A percentile compares a stretch with the other conserved stretches of the same genome.
These are phyloP conservation scores for Pachyuromys duprasi DNA, from an alignment of 2,797 vertebrate genomes.

Conservation along the genomic window DNA sequence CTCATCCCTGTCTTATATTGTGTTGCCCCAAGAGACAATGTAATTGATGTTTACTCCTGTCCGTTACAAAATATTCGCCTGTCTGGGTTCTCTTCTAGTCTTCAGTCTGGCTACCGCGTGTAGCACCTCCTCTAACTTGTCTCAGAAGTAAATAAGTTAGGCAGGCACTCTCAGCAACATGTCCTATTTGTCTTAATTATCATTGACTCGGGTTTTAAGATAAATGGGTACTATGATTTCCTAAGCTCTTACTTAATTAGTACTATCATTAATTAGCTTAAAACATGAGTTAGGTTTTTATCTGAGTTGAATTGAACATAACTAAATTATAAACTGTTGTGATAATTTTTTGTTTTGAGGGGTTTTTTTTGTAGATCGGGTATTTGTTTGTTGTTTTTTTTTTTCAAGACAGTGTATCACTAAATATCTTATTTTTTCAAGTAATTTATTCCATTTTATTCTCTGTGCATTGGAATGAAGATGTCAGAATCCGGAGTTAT, in stretches of 20 bases:
- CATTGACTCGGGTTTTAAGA: background rate
- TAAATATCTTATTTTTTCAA: background rate
- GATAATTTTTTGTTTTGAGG: background rate
- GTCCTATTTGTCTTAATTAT: background rate
- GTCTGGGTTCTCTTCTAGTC: background rate
- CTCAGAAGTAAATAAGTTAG: background rate
- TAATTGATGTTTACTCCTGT: background rate
- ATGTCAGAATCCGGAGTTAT: too few species aligned
- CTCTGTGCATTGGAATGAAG: too few species aligned
- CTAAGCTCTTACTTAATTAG: slow-evolving; percentile 18
- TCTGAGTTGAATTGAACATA: slow-evolving; percentile 28
- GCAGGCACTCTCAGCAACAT: background rate
- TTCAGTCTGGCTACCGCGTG: background rate
- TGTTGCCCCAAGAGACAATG: background rate
- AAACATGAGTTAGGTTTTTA: slow-evolving; percentile 19
- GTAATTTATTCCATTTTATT: too few species aligned
- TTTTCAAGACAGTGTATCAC: background rate
- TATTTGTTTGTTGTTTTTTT: background rate
- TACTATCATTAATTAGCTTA: slow-evolving; percentile 21
- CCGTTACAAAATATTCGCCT: background rate
- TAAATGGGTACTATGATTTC: slow-evolving; percentile 38
- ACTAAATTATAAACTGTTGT: slow-evolving; percentile 50
- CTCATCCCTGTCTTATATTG: background rate
- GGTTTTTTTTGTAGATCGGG: background rate
- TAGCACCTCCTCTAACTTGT: background rate